These are phyloP conservation scores for Tiphia femorata DNA, from an alignment of 2,888 invertebrate species.

Conservation along the genomic window DNA sequence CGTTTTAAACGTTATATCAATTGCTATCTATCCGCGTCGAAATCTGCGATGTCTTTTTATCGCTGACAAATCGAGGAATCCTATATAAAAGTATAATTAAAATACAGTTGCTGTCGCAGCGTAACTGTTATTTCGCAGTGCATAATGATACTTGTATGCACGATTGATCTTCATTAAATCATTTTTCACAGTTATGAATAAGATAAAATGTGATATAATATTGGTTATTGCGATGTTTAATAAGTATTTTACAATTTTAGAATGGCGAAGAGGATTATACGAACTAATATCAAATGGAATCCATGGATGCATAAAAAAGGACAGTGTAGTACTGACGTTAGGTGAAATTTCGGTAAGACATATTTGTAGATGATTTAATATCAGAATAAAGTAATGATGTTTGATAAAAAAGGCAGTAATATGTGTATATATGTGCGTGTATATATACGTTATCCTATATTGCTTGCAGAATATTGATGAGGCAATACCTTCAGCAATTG, in stretches of 20 bases:
- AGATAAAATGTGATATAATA: not conserved
- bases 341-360: constrained; percentile 81
- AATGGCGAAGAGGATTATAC: constrained; percentile 82
- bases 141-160: not conserved
- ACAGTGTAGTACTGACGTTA: constrained; percentile 79
- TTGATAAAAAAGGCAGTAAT: not conserved
- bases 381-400: not conserved
- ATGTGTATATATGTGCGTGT: no score
- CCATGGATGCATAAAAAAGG: constrained; percentile 82
- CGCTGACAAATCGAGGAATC: no score
- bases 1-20: no score
- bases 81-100: no score
- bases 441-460: constrained; percentile 15
- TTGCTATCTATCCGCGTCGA: no score
- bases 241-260: constrained; percentile 66
- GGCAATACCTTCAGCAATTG: constrained; percentile 84
- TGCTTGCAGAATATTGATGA: constrained; percentile 78
- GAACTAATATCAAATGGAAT: constrained; percentile 85
- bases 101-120: no score
- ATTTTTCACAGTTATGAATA: no score
- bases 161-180: not conserved
- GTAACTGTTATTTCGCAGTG: not conserved
- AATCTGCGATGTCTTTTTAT: no score
- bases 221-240: not conserved
- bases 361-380: not conserved